phyloP scores from a whole-genome alignment of 2,888 invertebrate genomes.

The Amblyteles armatorius region DNA sequence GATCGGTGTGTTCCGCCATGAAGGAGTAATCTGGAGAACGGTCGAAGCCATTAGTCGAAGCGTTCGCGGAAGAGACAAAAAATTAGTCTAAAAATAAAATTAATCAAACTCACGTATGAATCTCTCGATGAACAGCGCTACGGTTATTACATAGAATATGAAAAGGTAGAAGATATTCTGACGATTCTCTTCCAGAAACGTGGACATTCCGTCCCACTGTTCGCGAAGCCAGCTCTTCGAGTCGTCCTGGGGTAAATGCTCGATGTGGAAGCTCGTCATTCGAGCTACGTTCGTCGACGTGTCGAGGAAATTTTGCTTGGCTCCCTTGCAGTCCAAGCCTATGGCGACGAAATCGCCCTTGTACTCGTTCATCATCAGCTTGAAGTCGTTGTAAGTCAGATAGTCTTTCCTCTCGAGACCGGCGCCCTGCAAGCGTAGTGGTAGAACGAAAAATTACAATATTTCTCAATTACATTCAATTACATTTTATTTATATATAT shows the following conservation, averaged over 20 bases:
- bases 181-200: constrained; percentile 97
- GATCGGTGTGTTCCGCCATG: constrained; percentile 97
- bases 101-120: constrained; percentile 91
- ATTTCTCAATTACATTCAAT: background rate
- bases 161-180: constrained; percentile 98
- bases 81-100: background rate
- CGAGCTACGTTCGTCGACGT: constrained; percentile 97
- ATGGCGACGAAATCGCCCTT: constrained; percentile 98
- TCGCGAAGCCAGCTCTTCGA: constrained; percentile 87
- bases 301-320: constrained; percentile 97
- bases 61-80: background rate
- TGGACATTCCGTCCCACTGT: constrained; percentile 95
- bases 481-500: too few relatives aligned
- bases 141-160: constrained; percentile 97
- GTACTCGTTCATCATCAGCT: constrained; percentile 98
- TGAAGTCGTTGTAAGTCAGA: constrained; percentile 96
- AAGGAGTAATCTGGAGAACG: constrained; percentile 93
- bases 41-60: background rate
- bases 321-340: constrained; percentile 97
- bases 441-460: constrained; percentile 2
- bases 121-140: constrained; percentile 96
- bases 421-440: constrained; percentile 88
- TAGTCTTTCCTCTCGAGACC: constrained; percentile 96
- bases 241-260: constrained; percentile 88
- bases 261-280: constrained; percentile 97